Base-by-base conservation (phyloP, 2,113 vertebrate species). In the Podarcis cretensis region DNA sequence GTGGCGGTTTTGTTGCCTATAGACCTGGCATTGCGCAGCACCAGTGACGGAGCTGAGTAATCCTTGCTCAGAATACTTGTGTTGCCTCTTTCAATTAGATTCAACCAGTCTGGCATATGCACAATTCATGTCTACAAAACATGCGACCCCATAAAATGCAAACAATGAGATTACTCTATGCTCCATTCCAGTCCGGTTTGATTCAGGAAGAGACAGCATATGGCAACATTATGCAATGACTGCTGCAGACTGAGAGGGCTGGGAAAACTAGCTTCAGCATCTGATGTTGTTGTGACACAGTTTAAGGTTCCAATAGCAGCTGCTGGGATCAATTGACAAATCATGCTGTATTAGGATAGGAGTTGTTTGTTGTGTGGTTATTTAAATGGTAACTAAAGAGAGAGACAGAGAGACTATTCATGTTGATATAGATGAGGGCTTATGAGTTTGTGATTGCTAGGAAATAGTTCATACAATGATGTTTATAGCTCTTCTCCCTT, bases 261-360 rank as follows among this genome's bases (percentile, higher is more conserved):
- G 74, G 86, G 66, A 93, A 93, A 85, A 92, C 71, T 7, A 87
- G 81, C 83, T 65, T 82, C 35, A 30, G 83, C 65, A 68, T 54
- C 37, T 94, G 86, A 91, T 20, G 16, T 63, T 87, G 30, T 66
- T 87, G 90, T 95, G 90, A 91, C 88, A 83, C 63, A 35, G 2
- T 78, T 83, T 88, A 83, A 40, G 43, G 91, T 92, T 92, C 84
- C 48, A 77, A 35, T 25, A 92, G 21, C 66, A 89, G 54, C 37
- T 95, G 57, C 78, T 94, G 30, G 54, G 94, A 89, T 69, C n/a
- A 30, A 91, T 48, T 89, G 89, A 85, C 57, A 91, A 94, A 92
- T 82, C 74, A 90, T 92, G 57, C 8, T 78, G 3, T 90, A 86
- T 79, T 68, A 90, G 32, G 73, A 89, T 40, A 23, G 87, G 0